A percentile compares a stretch with the other conserved stretches of the same genome.
These are phyloP conservation scores for Dendrolimus punctatus DNA, from an alignment of 1,140 invertebrate species.

Conservation along the genomic window DNA sequence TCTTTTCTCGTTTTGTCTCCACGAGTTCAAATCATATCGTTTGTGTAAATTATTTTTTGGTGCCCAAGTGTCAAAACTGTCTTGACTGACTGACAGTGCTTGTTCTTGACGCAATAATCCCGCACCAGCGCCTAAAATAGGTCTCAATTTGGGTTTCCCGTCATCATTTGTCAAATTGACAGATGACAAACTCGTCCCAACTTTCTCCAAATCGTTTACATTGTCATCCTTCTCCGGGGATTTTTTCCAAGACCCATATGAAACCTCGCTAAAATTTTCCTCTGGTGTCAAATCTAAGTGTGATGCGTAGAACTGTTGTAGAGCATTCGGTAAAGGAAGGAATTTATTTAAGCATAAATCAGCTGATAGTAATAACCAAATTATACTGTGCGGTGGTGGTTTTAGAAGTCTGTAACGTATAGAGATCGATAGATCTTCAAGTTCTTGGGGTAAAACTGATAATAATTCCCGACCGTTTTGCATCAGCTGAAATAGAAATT, in stretches of 20 bases:
- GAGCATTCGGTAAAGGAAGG: constrained; percentile 50
- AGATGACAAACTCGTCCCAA: constrained; percentile 39
- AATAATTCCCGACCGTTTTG: constrained; percentile 59
- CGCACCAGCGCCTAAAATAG: constrained; percentile 57
- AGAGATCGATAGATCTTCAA: constrained; percentile 57
- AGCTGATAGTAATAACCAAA: constrained; percentile 55
- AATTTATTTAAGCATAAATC: constrained; percentile 63
- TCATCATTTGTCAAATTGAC: constrained; percentile 47
- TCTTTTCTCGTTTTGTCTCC: constrained; percentile 49
- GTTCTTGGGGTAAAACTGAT: constrained; percentile 40
- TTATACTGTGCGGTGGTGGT: constrained; percentile 48
- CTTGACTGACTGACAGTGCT: constrained; percentile 27
- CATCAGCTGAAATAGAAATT: constrained; percentile 43
- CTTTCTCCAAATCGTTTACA: constrained; percentile 27
- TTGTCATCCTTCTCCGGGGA: constrained; percentile 35
- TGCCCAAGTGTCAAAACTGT: constrained; percentile 47
- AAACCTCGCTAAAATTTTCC: constrained; percentile 55
- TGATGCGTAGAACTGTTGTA: constrained; percentile 61
- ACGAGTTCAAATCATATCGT: constrained; percentile 56
- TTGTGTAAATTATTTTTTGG: constrained; percentile 43
- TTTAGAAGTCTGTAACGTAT: constrained; percentile 47
- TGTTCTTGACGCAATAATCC: constrained; percentile 50
- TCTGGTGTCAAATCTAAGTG: constrained; percentile 50
- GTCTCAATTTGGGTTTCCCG: constrained; percentile 56
- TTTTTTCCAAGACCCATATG: constrained; percentile 62